These are phyloP conservation scores for Dynastes maya DNA, from an alignment of 2,888 invertebrate species.

Conservation along the genomic window DNA sequence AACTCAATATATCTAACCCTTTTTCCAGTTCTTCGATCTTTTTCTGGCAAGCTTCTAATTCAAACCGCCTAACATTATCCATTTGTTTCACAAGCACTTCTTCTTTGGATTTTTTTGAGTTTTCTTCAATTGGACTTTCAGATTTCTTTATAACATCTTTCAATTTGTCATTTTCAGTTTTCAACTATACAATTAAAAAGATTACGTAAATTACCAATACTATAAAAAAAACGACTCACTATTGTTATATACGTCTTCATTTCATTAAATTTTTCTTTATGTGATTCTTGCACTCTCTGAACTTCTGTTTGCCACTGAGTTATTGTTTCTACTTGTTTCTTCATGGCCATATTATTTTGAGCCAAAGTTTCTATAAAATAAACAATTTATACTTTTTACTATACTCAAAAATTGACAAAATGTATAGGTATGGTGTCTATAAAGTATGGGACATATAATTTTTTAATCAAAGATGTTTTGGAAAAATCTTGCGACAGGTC, in stretches of 20 bases:
- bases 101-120: constrained; percentile 45
- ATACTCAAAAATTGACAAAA: too few species aligned
- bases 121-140: constrained; percentile 64
- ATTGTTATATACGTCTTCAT: constrained; percentile 70
- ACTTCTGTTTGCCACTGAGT: constrained; percentile 79
- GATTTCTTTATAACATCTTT: constrained; percentile 40
- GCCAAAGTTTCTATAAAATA: constrained; percentile 75
- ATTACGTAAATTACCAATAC: constrained; percentile 24
- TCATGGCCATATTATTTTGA: constrained; percentile 80
- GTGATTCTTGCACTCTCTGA: constrained; percentile 75
- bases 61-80: constrained; percentile 58
- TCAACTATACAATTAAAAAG: constrained; percentile 58
- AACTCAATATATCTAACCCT: constrained; percentile 48
- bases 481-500: too few species aligned
- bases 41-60: constrained; percentile 60
- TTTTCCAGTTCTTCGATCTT: constrained; percentile 60
- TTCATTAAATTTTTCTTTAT: constrained; percentile 79
- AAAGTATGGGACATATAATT: too few species aligned
- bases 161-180: constrained; percentile 60
- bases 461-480: too few species aligned
- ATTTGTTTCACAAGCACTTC: constrained; percentile 38
- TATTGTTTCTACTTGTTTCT: constrained; percentile 77
- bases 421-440: too few species aligned
- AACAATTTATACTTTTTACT: constrained; percentile 9
- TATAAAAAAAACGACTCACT: constrained; percentile 59